phyloP scores from a whole-genome alignment of 2,888 invertebrate genomes.

The Cryptus armator region DNA sequence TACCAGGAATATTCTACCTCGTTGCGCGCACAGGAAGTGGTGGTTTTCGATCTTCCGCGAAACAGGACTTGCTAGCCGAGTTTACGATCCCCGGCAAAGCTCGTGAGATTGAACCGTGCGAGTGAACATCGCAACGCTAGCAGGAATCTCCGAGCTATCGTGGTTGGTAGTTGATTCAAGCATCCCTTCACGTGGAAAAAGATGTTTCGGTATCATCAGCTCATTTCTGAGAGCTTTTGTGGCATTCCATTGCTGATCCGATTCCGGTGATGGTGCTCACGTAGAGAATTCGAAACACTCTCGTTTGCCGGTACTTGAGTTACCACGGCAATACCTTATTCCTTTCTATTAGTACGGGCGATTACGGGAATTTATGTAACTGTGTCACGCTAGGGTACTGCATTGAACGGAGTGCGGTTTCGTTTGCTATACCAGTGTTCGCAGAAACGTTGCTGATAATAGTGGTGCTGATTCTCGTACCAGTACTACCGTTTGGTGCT shows the following conservation, averaged over 20 bases:
- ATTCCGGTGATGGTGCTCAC: background rate
- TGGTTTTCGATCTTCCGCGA: slow-evolving; percentile 36
- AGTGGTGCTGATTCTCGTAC: slow-evolving; percentile 51
- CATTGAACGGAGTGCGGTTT: slow-evolving; percentile 42
- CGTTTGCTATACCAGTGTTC: slow-evolving; percentile 25
- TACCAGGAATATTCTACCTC: slow-evolving; percentile 2
- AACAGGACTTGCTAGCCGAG: slow-evolving; percentile 10
- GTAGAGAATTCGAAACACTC: slow-evolving; percentile 26
- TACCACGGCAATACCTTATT: slow-evolving; percentile 52
- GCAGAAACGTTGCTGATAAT: slow-evolving; percentile 47
- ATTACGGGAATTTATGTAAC: slow-evolving; percentile 74
- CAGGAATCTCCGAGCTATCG: background rate
- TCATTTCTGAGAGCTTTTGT: background rate
- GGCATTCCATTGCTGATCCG: background rate
- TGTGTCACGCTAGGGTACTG: slow-evolving; percentile 69
- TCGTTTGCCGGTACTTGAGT: slow-evolving; percentile 33
- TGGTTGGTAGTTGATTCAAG: background rate
- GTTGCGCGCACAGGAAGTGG: slow-evolving; percentile 12
- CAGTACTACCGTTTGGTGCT: slow-evolving; percentile 43
- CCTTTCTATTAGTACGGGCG: slow-evolving; percentile 74
- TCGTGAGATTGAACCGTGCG: slow-evolving; percentile 30
- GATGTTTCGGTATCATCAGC: background rate
- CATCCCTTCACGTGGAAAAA: background rate
- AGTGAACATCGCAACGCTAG: background rate
- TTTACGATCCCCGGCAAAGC: slow-evolving; percentile 13